Percentiles rank a stretch among this genome's conserved stretches.
These are phyloP conservation scores for Dolichopus griseipennis DNA, from an alignment of 2,888 invertebrate genomes.

Conservation along the genomic window DNA sequence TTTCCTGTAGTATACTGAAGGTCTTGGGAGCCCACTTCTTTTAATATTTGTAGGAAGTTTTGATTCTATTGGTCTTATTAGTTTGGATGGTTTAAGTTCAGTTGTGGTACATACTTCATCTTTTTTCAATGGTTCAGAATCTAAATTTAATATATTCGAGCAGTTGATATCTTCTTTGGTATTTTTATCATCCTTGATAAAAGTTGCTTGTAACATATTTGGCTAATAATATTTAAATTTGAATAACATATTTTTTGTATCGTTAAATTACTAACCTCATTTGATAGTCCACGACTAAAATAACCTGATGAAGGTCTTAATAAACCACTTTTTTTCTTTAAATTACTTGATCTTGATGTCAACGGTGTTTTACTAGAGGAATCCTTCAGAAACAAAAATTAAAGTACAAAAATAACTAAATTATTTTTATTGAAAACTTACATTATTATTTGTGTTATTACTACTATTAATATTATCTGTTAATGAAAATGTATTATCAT, in stretches of 20 bases:
- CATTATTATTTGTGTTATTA: background rate
- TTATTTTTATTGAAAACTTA: background rate
- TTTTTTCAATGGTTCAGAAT: background rate
- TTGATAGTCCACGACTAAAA: slow-evolving; percentile 34
- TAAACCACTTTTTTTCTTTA: slow-evolving; percentile 32
- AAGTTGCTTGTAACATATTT: background rate
- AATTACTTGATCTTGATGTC: background rate
- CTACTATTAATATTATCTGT: background rate
- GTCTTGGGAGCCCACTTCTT: slow-evolving; percentile 40
- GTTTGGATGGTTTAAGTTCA: background rate
- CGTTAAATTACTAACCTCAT: slow-evolving; percentile 14
- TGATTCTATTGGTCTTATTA: slow-evolving; percentile 36
- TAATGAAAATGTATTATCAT: background rate
- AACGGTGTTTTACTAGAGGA: background rate
- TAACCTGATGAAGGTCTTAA: slow-evolving; percentile 41
- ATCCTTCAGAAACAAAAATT: background rate
- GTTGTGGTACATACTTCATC: background rate
- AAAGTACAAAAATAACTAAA: background rate
- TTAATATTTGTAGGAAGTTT: slow-evolving; percentile 36
- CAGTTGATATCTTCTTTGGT: background rate
- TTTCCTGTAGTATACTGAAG: slow-evolving; percentile 24
- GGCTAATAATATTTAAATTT: background rate
- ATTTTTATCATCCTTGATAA: background rate
- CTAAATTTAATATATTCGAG: background rate
- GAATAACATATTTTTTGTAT: background rate